Percentiles rank a stretch among this genome's conserved stretches.
Evolutionary conservation across 2,797 vertebrate species (phyloP).

Genomic region (Hydrophis major): DNA sequence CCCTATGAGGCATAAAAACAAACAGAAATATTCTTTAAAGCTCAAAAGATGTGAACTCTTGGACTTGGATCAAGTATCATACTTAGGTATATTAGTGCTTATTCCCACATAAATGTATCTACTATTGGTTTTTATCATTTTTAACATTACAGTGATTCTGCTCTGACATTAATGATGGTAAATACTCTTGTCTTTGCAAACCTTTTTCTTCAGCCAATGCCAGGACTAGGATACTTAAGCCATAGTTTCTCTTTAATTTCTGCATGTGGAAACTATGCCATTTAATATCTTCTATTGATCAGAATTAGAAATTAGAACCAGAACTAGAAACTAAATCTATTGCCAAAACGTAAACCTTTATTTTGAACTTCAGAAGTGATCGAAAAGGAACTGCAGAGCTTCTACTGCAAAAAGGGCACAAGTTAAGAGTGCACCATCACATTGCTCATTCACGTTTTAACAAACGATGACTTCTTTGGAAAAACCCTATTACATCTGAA

Average conservation of each 20-base stretch:
- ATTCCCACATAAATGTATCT: not conserved
- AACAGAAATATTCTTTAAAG: not conserved
- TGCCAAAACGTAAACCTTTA: not conserved
- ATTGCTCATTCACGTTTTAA: not conserved
- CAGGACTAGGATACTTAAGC: not conserved
- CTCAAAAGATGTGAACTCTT: not conserved
- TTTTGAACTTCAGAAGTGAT: not conserved
- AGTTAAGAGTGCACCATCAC: not conserved
- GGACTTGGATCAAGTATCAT: not conserved
- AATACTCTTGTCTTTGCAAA: not conserved
- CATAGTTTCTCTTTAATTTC: not conserved
- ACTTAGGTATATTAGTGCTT: not conserved
- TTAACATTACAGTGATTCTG: not conserved
- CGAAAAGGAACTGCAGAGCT: not conserved
- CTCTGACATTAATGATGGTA: not conserved
- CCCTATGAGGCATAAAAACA: not conserved
- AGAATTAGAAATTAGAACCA: not conserved
- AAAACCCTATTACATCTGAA: not conserved
- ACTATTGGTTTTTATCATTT: too few species aligned
- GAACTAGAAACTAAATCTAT: not conserved
- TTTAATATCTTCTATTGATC: not conserved
- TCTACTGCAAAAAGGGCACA: not conserved
- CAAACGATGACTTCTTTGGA: not conserved
- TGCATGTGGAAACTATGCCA: not conserved
- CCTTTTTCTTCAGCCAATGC: not conserved